Evolutionary conservation across 35 echinoderm and acorn worm species (phyloP), one percentile per base, ranked within the genome.

Genomic region (Heliocidaris tuberculata): DNA sequence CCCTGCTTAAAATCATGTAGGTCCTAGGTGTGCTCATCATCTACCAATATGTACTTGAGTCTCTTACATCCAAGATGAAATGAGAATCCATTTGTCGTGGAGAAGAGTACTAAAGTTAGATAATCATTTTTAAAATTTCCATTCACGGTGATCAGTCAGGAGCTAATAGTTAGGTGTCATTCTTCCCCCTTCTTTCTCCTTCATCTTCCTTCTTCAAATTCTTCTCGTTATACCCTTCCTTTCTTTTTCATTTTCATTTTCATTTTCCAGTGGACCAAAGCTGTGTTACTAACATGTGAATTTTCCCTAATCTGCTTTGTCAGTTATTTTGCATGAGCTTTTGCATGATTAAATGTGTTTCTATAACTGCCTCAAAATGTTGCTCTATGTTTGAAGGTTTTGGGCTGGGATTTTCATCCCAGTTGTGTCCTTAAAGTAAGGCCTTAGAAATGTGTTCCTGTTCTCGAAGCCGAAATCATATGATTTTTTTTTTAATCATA

Each of bases 241-340:
- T n/a, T 78, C 15, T n/a, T 7, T 78, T 27, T 19, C 27, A 2
- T 19, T 78, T 78, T 78, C 21, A n/a, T 78, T 78, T 78, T 78
- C 65, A 78, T 78, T 78, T 78, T 78, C 65, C 65, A 78, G 65
- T 78, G 65, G 65, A 78, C 65, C 65, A 78, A 78, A 78, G 7
- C 17, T 78, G 21, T n/a, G 8, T 78, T 78, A 78, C 65, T 78
- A 78, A 78, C 27, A 78, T n/a, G 2, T 7, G 27, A 0, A 78
- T 78, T n/a, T 42, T 56, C 17, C 21, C 65, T n/a, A n/a, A 9
- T 78, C 19, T 21, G 19, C 27, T 78, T 78, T 65, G 7, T 78
- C 52, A 56, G 19, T 19, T 8, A 78, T 24, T 78, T 78, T 21
- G 17, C 19, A 78, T 78, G 21, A 21, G 65, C 27, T 56, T 19